Evolutionary conservation across 2,797 vertebrate species (phyloP), one percentile per base, ranked within the genome.

Genomic region (Anabacerthia variegaticeps): DNA sequence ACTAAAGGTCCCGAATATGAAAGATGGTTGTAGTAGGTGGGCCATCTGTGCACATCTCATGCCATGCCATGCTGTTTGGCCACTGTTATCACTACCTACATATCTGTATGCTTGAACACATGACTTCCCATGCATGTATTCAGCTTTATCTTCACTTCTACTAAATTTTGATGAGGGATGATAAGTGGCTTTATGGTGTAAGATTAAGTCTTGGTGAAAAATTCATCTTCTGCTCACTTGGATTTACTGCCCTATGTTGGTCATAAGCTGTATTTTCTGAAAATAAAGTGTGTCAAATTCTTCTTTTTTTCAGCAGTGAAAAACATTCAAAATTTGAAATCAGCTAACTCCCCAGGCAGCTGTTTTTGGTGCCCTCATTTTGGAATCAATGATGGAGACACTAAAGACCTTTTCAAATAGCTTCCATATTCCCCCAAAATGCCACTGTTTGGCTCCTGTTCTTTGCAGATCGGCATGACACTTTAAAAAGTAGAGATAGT

Each of bases 21-120:
- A 54, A 34, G n/a, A 37, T 32, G 21, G 20, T 41, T 51, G 21
- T 17, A 39, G 22, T 9, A 34, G 18, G 27, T 62, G 43, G 28
- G 26, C 39, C 37, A 41, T 48, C n/a, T 26, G 8, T 4, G 52
- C 27, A 41, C 23, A 67, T 4, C 22, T 46, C 32, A 9, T 16
- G 22, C n/a, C 20, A 13, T 36, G 3, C 26, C 5, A 3, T 15
- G 58, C 21, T 19, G 44, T 86, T 22, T 52, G 51, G 46, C 51
- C 37, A 8, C 36, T 43, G 34, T 62, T 46, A 28, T 7, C 63
- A 10, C 36, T 65, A 52, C 34, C 52, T 41, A 19, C 34, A 23
- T 18, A 32, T n/a, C 24, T 6, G 0, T 6, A 12, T 41, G 16
- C 37, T 63, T 0, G 0, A 65, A 44, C 12, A 14, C 19, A 10